Percentiles rank a stretch among this genome's conserved stretches.
These are phyloP conservation scores for Pantherophis guttatus DNA, from an alignment of 2,113 vertebrate species.

Conservation along the genomic window DNA sequence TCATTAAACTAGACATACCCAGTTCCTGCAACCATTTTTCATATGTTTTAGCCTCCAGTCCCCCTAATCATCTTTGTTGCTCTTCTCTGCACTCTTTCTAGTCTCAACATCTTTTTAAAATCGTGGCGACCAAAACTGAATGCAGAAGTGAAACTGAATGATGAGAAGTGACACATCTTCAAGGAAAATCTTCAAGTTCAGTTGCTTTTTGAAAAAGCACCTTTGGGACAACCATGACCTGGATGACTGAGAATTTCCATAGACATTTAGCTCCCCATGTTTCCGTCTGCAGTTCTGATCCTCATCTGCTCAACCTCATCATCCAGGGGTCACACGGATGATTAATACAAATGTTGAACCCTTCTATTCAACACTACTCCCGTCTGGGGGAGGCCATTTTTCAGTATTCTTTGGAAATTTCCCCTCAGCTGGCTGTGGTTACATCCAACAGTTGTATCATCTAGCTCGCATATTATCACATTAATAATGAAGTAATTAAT, in stretches of 20 bases:
- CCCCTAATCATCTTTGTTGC: too few species aligned
- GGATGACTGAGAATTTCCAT: not conserved
- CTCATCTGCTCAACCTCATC: not conserved
- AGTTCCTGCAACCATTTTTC: too few species aligned
- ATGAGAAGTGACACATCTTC: not conserved
- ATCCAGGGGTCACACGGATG: not conserved
- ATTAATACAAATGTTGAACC: not conserved
- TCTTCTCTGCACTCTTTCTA: too few species aligned
- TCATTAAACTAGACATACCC: too few species aligned
- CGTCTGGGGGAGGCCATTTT: not conserved
- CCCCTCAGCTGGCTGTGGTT: not conserved
- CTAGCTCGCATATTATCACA: not conserved
- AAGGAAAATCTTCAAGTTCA: not conserved
- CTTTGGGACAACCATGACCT: not conserved
- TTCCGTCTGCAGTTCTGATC: not conserved
- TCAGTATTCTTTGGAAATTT: not conserved
- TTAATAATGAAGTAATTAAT: not conserved
- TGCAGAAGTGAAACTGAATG: too few species aligned
- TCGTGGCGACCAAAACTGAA: too few species aligned
- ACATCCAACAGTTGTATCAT: not conserved
- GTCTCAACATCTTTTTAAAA: too few species aligned
- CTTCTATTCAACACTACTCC: not conserved
- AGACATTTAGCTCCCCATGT: not conserved
- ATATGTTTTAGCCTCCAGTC: too few species aligned
- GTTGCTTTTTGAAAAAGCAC: not conserved